A percentile compares a stretch with the other conserved stretches of the same genome.
Evolutionary conservation across 2,113 vertebrate genomes (phyloP).

Genomic region (Macrotus californicus): DNA sequence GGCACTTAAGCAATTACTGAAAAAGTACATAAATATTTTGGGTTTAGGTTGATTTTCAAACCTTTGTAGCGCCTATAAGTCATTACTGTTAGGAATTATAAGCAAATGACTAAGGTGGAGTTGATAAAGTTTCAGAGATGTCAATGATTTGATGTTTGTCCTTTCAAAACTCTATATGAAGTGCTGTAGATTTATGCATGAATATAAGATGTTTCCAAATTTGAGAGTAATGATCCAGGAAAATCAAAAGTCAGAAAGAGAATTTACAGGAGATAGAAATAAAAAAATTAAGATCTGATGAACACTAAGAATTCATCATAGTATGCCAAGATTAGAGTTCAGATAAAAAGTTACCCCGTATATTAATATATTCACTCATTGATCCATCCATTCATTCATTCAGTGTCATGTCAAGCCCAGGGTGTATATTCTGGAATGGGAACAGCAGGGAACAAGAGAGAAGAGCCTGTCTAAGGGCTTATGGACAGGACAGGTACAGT

Average conservation of each 20-base stretch:
- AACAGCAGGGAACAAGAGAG: fast-evolving
- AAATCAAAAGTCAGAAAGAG: background rate
- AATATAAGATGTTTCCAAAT: background rate
- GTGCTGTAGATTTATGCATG: background rate
- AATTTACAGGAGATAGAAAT: background rate
- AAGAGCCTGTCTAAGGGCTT: background rate
- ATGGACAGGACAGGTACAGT: background rate
- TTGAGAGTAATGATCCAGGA: background rate
- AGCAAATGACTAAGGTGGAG: background rate
- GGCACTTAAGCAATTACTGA: background rate
- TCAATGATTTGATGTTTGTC: background rate
- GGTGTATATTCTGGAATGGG: background rate
- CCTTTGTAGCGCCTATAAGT: background rate
- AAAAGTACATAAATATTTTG: background rate
- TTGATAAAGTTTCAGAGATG: background rate
- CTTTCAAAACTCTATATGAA: background rate
- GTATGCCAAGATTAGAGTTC: background rate
- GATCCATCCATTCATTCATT: background rate
- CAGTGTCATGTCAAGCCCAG: background rate
- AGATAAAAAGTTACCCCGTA: background rate
- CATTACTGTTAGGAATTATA: background rate
- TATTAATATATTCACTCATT: background rate
- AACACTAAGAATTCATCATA: background rate
- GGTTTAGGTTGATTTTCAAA: background rate
- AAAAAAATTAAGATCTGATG: background rate